Evolutionary conservation across 2,888 invertebrate genomes (phyloP).

Genomic region (Aricia artaxerxes): DNA sequence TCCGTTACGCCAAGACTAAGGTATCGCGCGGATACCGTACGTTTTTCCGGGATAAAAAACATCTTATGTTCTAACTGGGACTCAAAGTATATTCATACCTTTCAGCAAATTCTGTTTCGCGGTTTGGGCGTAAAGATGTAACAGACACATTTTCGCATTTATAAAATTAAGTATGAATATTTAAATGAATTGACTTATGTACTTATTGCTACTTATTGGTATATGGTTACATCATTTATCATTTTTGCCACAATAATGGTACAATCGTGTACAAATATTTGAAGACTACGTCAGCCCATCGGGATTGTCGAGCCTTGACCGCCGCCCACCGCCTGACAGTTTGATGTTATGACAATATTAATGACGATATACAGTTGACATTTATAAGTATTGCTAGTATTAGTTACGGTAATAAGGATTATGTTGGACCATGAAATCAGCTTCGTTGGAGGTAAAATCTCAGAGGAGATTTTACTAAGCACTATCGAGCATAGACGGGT

Average conservation of each 20-base stretch:
- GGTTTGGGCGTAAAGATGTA: too few species aligned
- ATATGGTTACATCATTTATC: background rate
- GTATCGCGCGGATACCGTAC: too few species aligned
- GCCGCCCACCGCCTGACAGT: background rate
- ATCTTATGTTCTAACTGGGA: too few species aligned
- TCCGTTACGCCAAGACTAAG: too few species aligned
- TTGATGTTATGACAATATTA: slow-evolving; percentile 3
- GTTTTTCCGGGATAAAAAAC: too few species aligned
- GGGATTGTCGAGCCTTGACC: background rate
- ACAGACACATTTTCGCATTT: too few species aligned
- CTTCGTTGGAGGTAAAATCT: background rate
- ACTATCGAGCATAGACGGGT: background rate
- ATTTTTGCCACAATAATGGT: slow-evolving; percentile 1
- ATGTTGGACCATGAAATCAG: slow-evolving; percentile 4
- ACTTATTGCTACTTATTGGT: too few species aligned
- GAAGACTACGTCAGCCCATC: background rate
- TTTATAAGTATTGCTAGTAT: background rate
- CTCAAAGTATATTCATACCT: too few species aligned
- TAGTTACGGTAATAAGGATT: background rate
- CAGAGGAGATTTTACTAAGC: background rate
- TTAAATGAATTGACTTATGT: too few species aligned
- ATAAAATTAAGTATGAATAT: too few species aligned
- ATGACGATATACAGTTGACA: background rate
- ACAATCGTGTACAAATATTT: slow-evolving; percentile 12
- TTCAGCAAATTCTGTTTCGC: too few species aligned